phyloP scores from a whole-genome alignment of 2,888 invertebrate species.

The Rotaria macrura region DNA sequence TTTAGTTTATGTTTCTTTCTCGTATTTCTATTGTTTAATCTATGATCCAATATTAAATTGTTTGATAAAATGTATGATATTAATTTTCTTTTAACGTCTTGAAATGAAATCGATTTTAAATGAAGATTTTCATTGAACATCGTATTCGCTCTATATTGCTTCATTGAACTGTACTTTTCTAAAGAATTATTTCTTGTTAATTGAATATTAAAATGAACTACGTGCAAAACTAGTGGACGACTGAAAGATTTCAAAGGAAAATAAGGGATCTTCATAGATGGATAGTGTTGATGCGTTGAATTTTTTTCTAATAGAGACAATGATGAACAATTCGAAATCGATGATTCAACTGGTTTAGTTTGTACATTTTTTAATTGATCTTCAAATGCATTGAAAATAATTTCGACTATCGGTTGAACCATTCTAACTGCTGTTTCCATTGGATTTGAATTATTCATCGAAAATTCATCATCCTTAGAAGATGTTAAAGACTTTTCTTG shows the following conservation, averaged over 20 bases:
- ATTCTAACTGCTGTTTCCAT: neutral
- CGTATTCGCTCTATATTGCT: neutral
- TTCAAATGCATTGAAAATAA: neutral
- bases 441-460: neutral
- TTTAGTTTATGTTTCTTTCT: neutral
- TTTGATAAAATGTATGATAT: neutral
- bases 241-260: neutral
- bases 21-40: neutral
- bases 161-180: neutral
- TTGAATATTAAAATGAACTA: neutral
- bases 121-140: neutral
- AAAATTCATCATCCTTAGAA: neutral
- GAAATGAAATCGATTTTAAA: neutral
- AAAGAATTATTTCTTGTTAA: neutral
- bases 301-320: neutral
- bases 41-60: neutral
- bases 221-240: neutral
- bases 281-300: neutral
- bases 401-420: conserved; percentile 3
- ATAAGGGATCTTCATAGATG: neutral
- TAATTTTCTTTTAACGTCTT: neutral
- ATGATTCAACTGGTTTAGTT: neutral
- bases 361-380: neutral
- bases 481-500: neutral
- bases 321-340: neutral